Evolutionary conservation across 2,888 invertebrate species (phyloP), one percentile per base, ranked within the genome.

Genomic region (Dicyrtomina minuta): DNA sequence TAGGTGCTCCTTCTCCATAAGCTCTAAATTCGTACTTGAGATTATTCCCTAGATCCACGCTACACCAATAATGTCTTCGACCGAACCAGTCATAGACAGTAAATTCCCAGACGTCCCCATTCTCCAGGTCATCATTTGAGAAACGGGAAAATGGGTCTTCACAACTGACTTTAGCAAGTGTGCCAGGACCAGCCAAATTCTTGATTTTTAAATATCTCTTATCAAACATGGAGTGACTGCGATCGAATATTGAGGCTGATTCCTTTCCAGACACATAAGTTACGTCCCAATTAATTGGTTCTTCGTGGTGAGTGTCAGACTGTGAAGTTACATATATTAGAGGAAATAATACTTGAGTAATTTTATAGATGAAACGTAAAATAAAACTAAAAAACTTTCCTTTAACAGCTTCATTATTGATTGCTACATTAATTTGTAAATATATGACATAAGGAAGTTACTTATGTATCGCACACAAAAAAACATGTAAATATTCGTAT

Each of bases 211-310:
- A 68, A 49, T 70, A 62, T 33, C 75, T 72, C 15, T 72, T 66
- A 66, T 75, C 70, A 55, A 76, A 74, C n/a, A 72, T 56, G 13
- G 71, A 70, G 55, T 74, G 69, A 51, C 73, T 73, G 33, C 72
- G 73, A 27, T 77, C 77, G 10, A 74, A 56, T 20, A 72, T 59
- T 15, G 74, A 62, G 6, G 70, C 75, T 8, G 69, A 62, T 55
- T 76, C 76, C 62, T 77, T 77, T 27, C 77, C 77, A 13, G 77
- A 77, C 17, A 68, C 70, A 43, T 76, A 77, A n/a, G 75, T 70
- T 8, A 77, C 77, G 20, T 74, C 65, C 67, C 67, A 71, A 49
- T 71, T 61, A 2, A 62, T 41, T 1, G 71, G 71, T 24, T 58
- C 67, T 58, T 67, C 58, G 26, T 67, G 58, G n/a, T 67, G 58